Evolutionary conservation across 2,888 invertebrate species (phyloP).

Genomic region (Drosophila setosimentum): DNA sequence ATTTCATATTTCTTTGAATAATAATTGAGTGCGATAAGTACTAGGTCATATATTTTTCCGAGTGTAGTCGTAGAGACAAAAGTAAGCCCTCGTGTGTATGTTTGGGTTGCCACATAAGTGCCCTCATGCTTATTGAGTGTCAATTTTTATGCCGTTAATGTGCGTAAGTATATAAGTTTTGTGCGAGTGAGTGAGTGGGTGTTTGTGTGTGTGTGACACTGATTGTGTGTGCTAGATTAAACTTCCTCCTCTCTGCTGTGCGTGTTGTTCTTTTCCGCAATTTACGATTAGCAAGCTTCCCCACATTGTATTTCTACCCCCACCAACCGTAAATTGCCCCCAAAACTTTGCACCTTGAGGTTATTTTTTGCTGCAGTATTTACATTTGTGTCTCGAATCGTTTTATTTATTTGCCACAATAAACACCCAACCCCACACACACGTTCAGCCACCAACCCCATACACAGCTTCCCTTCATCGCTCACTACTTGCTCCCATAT

Average conservation of each 20-base stretch:
- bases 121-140: constrained; percentile 74
- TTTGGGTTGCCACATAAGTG: constrained; percentile 52
- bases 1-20: background rate
- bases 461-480: background rate
- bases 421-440: constrained; percentile 30
- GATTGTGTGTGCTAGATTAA: constrained; percentile 47
- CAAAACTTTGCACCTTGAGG: constrained; percentile 56
- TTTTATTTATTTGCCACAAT: constrained; percentile 69
- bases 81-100: constrained; percentile 6
- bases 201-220: constrained; percentile 2
- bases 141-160: constrained; percentile 74
- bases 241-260: constrained; percentile 19
- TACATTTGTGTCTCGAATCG: constrained; percentile 68
- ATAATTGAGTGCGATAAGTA: background rate
- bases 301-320: background rate
- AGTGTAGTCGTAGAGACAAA: background rate
- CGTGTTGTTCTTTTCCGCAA: constrained; percentile 51
- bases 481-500: constrained; percentile 46
- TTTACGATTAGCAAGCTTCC: constrained; percentile 64
- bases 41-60: background rate
- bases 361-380: constrained; percentile 43
- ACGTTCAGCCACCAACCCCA: too few relatives aligned
- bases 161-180: constrained; percentile 28
- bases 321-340: constrained; percentile 15
- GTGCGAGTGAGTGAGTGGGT: background rate